These are phyloP conservation scores for Neolamprologus kungweensis DNA, from an alignment of 2,113 vertebrate genomes.

Conservation along the genomic window DNA sequence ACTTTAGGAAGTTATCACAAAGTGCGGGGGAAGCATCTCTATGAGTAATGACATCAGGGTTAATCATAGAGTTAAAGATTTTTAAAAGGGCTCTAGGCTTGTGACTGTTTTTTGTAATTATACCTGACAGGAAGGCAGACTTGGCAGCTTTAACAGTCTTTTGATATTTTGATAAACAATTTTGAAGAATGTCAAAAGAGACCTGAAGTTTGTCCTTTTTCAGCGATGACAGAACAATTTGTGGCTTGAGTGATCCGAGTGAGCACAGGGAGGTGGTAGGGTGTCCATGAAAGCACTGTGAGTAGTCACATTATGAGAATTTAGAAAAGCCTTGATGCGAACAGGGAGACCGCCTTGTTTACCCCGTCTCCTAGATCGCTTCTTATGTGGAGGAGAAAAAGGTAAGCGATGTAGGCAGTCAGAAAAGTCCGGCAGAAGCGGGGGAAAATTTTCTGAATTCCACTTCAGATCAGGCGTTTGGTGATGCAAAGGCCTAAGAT, in stretches of 20 bases:
- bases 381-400: not conserved
- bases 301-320: not conserved
- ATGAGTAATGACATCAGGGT: not conserved
- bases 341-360: not conserved
- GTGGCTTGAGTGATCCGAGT: not conserved
- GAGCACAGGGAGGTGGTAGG: not conserved
- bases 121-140: not conserved
- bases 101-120: not conserved
- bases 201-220: not conserved
- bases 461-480: not conserved
- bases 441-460: not conserved
- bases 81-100: not conserved
- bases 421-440: not conserved
- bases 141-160: not conserved
- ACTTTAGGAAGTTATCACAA: not conserved
- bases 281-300: not conserved
- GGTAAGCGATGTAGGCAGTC: rapidly evolving
- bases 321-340: not conserved
- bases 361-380: not conserved
- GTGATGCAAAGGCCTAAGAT: not conserved
- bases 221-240: not conserved
- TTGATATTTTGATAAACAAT: not conserved
- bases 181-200: not conserved
- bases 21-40: not conserved
- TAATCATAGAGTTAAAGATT: not conserved